Conservation (phyloP, 2,797 vertebrate genomes). For the Crenuchus spilurus region DNA sequence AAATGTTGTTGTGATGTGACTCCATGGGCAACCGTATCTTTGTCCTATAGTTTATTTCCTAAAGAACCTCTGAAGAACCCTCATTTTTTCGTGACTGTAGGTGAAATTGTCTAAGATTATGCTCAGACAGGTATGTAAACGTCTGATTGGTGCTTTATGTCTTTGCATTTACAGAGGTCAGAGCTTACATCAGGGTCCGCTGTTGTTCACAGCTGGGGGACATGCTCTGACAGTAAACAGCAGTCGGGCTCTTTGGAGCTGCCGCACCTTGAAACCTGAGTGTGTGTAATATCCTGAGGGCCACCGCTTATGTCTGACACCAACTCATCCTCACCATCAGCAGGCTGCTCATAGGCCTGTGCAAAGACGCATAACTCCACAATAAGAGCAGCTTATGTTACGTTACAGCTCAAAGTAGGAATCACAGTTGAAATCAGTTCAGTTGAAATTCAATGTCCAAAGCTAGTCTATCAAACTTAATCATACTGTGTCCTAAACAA, state of each 20-base stretch:
- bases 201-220: not conserved
- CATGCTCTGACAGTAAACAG: not conserved
- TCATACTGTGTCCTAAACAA: no score
- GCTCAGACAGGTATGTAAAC: not conserved
- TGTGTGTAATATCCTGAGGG: constrained; percentile 7
- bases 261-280: constrained; percentile 26
- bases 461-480: no score
- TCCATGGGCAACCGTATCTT: no score
- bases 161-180: not conserved
- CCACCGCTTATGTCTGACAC: constrained; percentile 2
- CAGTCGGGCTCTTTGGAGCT: not conserved
- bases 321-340: not conserved
- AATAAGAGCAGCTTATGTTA: not conserved
- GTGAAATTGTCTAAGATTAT: no score
- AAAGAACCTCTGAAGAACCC: no score
- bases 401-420: not conserved
- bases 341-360: not conserved
- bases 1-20: no score
- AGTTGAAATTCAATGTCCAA: no score
- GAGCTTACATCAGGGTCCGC: no score
- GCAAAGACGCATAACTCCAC: not conserved
- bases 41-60: no score
- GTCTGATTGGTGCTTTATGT: not conserved
- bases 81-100: no score
- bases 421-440: no score